Evolutionary conservation across 2,797 vertebrate genomes (phyloP).

Genomic region (Parauchenoglanis ngamensis): DNA sequence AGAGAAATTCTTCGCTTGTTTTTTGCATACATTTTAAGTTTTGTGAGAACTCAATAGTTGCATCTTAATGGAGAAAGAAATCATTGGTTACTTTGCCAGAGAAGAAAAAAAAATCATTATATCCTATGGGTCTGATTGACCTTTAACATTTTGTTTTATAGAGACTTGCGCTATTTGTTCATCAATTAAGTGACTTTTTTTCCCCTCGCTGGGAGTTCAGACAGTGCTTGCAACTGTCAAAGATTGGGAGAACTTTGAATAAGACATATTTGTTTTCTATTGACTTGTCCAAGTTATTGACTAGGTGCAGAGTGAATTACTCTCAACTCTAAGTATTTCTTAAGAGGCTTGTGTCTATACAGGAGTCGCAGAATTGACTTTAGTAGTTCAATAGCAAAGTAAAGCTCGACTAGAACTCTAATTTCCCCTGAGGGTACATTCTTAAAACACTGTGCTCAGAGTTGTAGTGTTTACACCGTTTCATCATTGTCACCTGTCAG

Average conservation of each 20-base stretch:
- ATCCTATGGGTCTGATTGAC: not conserved
- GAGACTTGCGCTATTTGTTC: not conserved
- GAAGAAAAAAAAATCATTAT: not conserved
- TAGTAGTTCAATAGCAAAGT: slow-evolving; percentile 4
- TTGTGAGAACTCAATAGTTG: not conserved
- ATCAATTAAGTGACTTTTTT: slow-evolving; percentile 2
- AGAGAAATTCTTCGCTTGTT: too few relatives aligned
- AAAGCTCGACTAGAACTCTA: not conserved
- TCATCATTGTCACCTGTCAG: not conserved
- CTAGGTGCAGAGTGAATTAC: slow-evolving; percentile 11
- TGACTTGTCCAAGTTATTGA: slow-evolving; percentile 14
- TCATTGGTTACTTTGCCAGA: not conserved
- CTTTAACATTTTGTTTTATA: slow-evolving; percentile 17
- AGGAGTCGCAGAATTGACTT: slow-evolving; percentile 8
- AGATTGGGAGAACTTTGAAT: slow-evolving; percentile 14
- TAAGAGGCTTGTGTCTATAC: slow-evolving; percentile 11
- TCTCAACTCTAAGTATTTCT: slow-evolving; percentile 10
- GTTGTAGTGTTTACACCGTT: not conserved
- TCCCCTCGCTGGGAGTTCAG: not conserved
- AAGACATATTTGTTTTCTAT: slow-evolving; percentile 24
- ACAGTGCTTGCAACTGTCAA: not conserved
- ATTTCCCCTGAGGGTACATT: slow-evolving; percentile 23
- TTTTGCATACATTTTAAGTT: not conserved
- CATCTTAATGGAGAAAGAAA: not conserved
- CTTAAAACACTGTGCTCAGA: slow-evolving; percentile 4